Evolutionary conservation across 1,140 invertebrate species (phyloP).

Genomic region (Danaus plexippus): DNA sequence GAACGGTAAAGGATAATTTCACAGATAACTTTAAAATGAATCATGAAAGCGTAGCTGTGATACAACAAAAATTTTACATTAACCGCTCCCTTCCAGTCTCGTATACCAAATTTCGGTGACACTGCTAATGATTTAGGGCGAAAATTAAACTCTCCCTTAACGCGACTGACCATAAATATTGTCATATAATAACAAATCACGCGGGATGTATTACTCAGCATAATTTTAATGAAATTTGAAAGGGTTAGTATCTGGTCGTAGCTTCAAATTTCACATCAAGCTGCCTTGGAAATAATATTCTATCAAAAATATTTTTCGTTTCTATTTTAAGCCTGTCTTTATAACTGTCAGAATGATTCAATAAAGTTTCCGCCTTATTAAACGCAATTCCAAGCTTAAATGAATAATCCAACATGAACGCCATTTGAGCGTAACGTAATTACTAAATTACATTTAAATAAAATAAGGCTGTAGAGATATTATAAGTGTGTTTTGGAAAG

Average conservation of each 20-base stretch:
- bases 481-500: slow-evolving; percentile 10
- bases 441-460: slow-evolving; percentile 8
- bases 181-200: slow-evolving; percentile 14
- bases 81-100: slow-evolving; percentile 23
- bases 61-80: slow-evolving; percentile 37
- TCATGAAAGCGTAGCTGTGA: slow-evolving; percentile 41
- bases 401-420: too few relatives aligned
- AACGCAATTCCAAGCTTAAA: too few relatives aligned
- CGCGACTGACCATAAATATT: slow-evolving; percentile 24
- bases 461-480: too few relatives aligned
- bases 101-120: slow-evolving; percentile 35
- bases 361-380: too few relatives aligned
- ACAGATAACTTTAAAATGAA: slow-evolving; percentile 28
- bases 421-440: neutral
- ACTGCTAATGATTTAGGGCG: slow-evolving; percentile 44
- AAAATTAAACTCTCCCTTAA: slow-evolving; percentile 32
- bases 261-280: too few relatives aligned
- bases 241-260: too few relatives aligned
- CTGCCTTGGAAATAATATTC: too few relatives aligned
- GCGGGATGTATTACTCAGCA: slow-evolving; percentile 4
- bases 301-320: too few relatives aligned
- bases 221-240: neutral
- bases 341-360: too few relatives aligned
- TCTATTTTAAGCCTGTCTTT: too few relatives aligned
- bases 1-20: slow-evolving; percentile 30